Evolutionary conservation across 2,797 vertebrate species (phyloP), one percentile per base, ranked within the genome.

Genomic region (Ceryle rudis): DNA sequence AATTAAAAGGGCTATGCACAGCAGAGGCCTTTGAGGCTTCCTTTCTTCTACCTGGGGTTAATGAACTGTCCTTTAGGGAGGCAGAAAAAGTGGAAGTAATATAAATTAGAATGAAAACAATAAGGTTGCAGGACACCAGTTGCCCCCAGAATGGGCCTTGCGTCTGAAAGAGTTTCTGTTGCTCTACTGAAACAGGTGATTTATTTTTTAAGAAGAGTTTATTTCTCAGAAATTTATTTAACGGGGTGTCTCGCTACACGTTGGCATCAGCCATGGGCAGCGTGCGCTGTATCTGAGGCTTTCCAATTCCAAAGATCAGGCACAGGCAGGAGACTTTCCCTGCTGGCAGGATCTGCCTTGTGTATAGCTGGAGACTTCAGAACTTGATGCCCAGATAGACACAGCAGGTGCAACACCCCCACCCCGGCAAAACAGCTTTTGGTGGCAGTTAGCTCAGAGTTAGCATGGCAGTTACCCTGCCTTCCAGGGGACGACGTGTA

Each of bases 211-310:
- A 29, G 22, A 46, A 44, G 54, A 37, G 5, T 74, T 81, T 93
- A 75, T 88, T 92, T 89, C 42, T 83, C 26, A 1, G 22, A 47
- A 81, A 31, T 15, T 3, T 55, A 5, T n/a, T 58, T 35, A 54
- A 19, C 0, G 0, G 21, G 8, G 22, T 19, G 0, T 39, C 10
- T 9, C 2, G 6, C 41, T 52, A 14, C 5, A 6, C 1, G 2
- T 60, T 42, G 31, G 26, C 0, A 1, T 3, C 28, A 60, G 55
- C 31, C 31, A 9, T 7, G 8, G 58, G 31, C 64, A 44, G 37
- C 5, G 8, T 0, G 0, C 20, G 33, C 55, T 65, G 35, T 10
- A 4, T 35, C 22, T 26, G 71, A 10, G 41, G 31, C 64, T 57
- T 25, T 52, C 60, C 11, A 20, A 9, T 31, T 6, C 5, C 3